A percentile compares a stretch with the other conserved stretches of the same genome.
phyloP scores from a whole-genome alignment of 2,888 invertebrate genomes.

The Elaeidobius kamerunicus region DNA sequence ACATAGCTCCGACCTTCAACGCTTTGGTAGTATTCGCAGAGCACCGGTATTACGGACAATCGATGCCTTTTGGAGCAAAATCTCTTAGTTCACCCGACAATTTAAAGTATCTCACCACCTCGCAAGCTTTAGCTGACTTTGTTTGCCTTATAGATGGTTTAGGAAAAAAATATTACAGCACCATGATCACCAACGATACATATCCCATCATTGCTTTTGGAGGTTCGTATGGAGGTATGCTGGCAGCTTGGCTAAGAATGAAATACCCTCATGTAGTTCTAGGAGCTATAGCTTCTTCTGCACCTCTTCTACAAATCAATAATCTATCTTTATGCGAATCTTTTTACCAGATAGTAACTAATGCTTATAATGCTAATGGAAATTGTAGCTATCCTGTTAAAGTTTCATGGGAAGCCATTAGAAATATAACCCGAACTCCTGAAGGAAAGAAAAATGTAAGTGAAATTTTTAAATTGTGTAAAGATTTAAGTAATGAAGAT shows the following conservation, averaged over 20 bases:
- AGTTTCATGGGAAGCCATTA: constrained; percentile 74
- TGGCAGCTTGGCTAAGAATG: constrained; percentile 92
- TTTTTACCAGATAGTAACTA: constrained; percentile 74
- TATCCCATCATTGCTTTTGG: constrained; percentile 77
- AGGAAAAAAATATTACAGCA: constrained; percentile 40
- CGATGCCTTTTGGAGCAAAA: constrained; percentile 81
- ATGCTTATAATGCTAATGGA: constrained; percentile 61
- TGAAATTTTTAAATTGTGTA: constrained; percentile 74
- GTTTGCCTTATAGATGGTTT: constrained; percentile 71
- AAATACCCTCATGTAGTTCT: constrained; percentile 89
- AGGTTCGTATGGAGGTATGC: constrained; percentile 97
- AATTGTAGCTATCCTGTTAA: constrained; percentile 69
- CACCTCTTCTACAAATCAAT: constrained; percentile 84
- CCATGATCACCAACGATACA: constrained; percentile 43
- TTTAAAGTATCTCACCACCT: constrained; percentile 78
- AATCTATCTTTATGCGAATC: constrained; percentile 74
- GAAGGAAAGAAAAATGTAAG: constrained; percentile 58
- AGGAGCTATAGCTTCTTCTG: constrained; percentile 91
- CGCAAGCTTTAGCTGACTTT: constrained; percentile 93
- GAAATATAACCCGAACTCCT: constrained; percentile 50
- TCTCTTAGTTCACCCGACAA: constrained; percentile 63
- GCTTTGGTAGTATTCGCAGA: constrained; percentile 90
- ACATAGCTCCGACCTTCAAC: constrained; percentile 73
- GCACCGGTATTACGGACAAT: constrained; percentile 92
- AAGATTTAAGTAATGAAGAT: constrained; percentile 56